Evolutionary conservation across 2,888 invertebrate species (phyloP), one percentile per base, ranked within the genome.

Genomic region (Carabus problematicus): DNA sequence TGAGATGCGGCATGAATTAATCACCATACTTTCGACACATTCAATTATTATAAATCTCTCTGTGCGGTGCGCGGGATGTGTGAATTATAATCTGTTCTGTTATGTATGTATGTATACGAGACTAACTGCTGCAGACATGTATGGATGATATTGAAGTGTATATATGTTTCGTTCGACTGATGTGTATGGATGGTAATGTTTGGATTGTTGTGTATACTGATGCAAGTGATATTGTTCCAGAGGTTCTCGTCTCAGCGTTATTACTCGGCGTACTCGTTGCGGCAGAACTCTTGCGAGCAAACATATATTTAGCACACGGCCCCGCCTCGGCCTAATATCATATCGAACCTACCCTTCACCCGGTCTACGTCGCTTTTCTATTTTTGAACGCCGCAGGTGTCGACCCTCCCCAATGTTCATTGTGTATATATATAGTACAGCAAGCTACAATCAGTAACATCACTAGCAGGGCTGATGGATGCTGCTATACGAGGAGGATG

Each of bases 251-350:
- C 91, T 76, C 84, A 87, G 78, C 89, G 91, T 76, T 92, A 91
- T 87, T 91, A 91, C 85, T 91, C 92, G 76, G 90, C 91, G 80
- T 91, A 91, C 81, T 91, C 91, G 81, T 86, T 92, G 78, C 87
- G 91, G 78, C 91, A 92, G 83, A 91, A 91, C 82, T 91, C 92
- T 83, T 91, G 91, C 85, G 92, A 92, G 86, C 92, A 92, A 84
- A 91, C 91, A 79, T 92, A 88, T 85, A 92, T 92, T 86, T 92
- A 92, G 89, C 89, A 82, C 75, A 79, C 80, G 76, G 81, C 81
- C 80, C 79, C 78, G 78, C 77, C 79, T 75, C 79, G 78, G 71
- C 75, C 79, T 71, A 76, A 79, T 74, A 81, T 82, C 70, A 77
- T 80, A 61, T 75, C 82, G 72, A 81, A 78, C 72, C 75, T 82